phyloP scores from a whole-genome alignment of 2,888 invertebrate genomes.

The Yponomeuta cagnagella region DNA sequence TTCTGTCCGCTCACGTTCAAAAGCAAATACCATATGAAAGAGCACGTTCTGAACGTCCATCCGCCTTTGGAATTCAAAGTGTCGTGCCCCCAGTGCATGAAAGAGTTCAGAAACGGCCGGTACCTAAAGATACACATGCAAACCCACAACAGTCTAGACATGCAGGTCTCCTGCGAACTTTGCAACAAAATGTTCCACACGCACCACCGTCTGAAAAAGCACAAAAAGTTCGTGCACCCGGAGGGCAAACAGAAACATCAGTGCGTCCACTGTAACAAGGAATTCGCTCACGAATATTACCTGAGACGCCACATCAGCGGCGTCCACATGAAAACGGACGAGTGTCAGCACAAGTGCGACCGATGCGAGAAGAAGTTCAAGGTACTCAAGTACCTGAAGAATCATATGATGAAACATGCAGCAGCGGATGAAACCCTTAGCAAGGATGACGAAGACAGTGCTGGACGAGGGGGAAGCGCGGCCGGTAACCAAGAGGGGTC shows the following conservation, averaged over 20 bases:
- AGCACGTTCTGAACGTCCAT: slow-evolving; percentile 63
- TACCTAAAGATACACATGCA: slow-evolving; percentile 68
- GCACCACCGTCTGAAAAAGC: slow-evolving; percentile 58
- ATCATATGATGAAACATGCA: slow-evolving; percentile 62
- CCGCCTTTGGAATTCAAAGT: slow-evolving; percentile 66
- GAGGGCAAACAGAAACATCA: slow-evolving; percentile 51
- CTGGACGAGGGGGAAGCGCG: slow-evolving; percentile 43
- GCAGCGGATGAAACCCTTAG: slow-evolving; percentile 60
- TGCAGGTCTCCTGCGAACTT: slow-evolving; percentile 61
- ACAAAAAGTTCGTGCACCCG: slow-evolving; percentile 65
- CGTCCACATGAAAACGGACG: slow-evolving; percentile 57
- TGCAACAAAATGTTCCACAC: slow-evolving; percentile 66
- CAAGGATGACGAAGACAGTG: slow-evolving; percentile 63
- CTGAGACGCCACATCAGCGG: slow-evolving; percentile 54
- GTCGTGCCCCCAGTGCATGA: slow-evolving; percentile 58
- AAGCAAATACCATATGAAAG: slow-evolving; percentile 63
- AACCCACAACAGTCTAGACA: slow-evolving; percentile 47
- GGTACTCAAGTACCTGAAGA: slow-evolving; percentile 54
- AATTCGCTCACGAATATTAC: slow-evolving; percentile 64
- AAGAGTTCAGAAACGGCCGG: slow-evolving; percentile 68
- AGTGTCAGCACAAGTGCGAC: slow-evolving; percentile 57
- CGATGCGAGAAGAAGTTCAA: slow-evolving; percentile 67
- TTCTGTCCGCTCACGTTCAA: slow-evolving; percentile 68
- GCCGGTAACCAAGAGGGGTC: slow-evolving; percentile 21
- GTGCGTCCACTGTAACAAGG: slow-evolving; percentile 63